Percentiles rank a stretch among this genome's conserved stretches.
Evolutionary conservation across 2,888 invertebrate genomes (phyloP).

Genomic region (Isoperla grammatica): DNA sequence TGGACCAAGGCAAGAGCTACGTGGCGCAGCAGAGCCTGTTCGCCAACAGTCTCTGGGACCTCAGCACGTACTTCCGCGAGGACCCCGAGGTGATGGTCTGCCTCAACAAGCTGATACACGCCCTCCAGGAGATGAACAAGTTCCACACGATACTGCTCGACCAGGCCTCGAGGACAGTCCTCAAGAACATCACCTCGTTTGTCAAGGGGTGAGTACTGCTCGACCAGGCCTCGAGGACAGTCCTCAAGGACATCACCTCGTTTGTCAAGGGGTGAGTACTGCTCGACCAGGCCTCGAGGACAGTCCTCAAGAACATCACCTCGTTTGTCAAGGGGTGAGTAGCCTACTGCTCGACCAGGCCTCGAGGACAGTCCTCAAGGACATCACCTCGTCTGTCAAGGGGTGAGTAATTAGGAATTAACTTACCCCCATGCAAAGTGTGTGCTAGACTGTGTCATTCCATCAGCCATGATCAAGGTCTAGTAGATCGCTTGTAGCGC

Average conservation of each 20-base stretch:
- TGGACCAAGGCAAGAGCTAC: slow-evolving; percentile 88
- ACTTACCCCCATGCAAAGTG: no score
- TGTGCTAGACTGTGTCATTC: no score
- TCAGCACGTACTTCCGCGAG: slow-evolving; percentile 80
- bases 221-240: slow-evolving; percentile 87
- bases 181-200: slow-evolving; percentile 84
- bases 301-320: slow-evolving; percentile 82
- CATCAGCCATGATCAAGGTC: no score
- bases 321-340: slow-evolving; percentile 84
- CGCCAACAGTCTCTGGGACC: slow-evolving; percentile 83
- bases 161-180: slow-evolving; percentile 84
- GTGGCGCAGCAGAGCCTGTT: slow-evolving; percentile 85
- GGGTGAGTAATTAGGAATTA: no score
- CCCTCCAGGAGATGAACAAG: slow-evolving; percentile 88
- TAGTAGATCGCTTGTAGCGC: no score
- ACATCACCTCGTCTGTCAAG: background rate
- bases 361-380: no score
- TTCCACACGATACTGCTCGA: slow-evolving; percentile 86
- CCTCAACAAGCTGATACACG: slow-evolving; percentile 69
- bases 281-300: slow-evolving; percentile 86
- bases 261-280: slow-evolving; percentile 85
- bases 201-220: slow-evolving; percentile 71
- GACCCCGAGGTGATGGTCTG: slow-evolving; percentile 77
- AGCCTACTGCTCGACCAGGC: background rate
- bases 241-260: slow-evolving; percentile 80